These are phyloP conservation scores for Pachymerium ferrugineum DNA, from an alignment of 2,888 invertebrate genomes.

Conservation along the genomic window DNA sequence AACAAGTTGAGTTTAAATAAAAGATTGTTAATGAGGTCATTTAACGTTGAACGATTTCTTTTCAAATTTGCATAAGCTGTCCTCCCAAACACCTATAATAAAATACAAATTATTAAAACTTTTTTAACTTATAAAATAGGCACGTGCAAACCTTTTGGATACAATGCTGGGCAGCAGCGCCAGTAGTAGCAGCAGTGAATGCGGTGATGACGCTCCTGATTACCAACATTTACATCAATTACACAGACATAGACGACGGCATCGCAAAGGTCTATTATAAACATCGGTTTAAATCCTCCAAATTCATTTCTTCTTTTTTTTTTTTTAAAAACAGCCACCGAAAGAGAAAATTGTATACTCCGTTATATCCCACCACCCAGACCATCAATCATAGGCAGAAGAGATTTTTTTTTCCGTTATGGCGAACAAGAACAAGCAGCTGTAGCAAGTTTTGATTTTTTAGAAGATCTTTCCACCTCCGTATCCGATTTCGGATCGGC, in stretches of 20 bases:
- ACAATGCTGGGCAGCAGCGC: constrained; percentile 57
- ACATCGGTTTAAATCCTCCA: background rate
- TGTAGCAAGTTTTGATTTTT: constrained; percentile 72
- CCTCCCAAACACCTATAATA: no score
- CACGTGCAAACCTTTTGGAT: constrained; percentile 67
- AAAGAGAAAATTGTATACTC: constrained; percentile 46
- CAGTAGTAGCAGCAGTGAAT: constrained; percentile 57
- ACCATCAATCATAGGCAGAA: constrained; percentile 68
- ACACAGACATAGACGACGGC: constrained; percentile 61
- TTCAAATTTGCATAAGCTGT: no score
- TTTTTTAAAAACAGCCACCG: constrained; percentile 36
- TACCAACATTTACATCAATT: constrained; percentile 65
- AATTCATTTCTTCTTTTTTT: no score
- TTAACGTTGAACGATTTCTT: background rate
- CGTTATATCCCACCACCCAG: constrained; percentile 49
- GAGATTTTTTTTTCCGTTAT: constrained; percentile 70
- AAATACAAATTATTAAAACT: background rate
- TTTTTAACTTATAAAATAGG: constrained; percentile 54
- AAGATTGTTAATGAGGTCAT: no score
- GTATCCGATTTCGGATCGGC: constrained; percentile 34
- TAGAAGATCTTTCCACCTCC: constrained; percentile 53
- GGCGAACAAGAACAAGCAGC: constrained; percentile 71
- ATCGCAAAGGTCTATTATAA: constrained; percentile 64
- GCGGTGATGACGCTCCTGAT: constrained; percentile 52
- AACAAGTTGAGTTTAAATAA: no score